These are phyloP conservation scores for Pherbina coryleti DNA, from an alignment of 2,888 invertebrate species.

Conservation along the genomic window DNA sequence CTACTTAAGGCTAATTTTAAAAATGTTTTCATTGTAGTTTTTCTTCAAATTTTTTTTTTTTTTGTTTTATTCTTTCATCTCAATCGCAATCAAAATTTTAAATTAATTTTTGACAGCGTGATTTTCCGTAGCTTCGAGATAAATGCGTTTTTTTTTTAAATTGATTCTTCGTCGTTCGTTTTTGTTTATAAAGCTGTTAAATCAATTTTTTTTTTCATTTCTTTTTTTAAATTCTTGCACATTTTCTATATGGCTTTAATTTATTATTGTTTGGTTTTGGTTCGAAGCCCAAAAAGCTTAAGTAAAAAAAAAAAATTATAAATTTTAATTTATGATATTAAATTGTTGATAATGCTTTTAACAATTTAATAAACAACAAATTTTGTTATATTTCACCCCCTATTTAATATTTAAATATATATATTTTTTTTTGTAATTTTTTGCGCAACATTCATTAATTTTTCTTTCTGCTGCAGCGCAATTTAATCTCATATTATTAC, in stretches of 20 bases:
- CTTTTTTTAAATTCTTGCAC: neutral
- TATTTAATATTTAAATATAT: too few species aligned
- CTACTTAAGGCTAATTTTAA: constrained; percentile 29
- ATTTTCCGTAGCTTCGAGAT: neutral
- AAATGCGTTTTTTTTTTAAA: neutral
- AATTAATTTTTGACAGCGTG: constrained; percentile 7
- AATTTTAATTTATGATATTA: too few species aligned
- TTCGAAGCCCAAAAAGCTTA: too few species aligned
- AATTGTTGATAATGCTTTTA: too few species aligned
- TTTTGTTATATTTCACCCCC: too few species aligned
- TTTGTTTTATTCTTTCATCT: neutral
- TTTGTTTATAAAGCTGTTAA: neutral
- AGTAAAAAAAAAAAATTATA: too few species aligned
- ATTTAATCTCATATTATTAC: neutral
- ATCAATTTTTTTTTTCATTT: neutral
- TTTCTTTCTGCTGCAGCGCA: neutral
- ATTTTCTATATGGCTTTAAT: too few species aligned
- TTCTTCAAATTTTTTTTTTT: neutral
- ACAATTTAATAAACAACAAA: too few species aligned
- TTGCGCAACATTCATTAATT: neutral
- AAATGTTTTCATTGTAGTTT: constrained; percentile 33
- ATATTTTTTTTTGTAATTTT: neutral
- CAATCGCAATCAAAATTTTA: neutral
- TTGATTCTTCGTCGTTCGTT: neutral
- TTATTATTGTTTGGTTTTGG: too few species aligned